Conservation (phyloP, 2,113 vertebrate species). For the Pollimyrus isidori region DNA sequence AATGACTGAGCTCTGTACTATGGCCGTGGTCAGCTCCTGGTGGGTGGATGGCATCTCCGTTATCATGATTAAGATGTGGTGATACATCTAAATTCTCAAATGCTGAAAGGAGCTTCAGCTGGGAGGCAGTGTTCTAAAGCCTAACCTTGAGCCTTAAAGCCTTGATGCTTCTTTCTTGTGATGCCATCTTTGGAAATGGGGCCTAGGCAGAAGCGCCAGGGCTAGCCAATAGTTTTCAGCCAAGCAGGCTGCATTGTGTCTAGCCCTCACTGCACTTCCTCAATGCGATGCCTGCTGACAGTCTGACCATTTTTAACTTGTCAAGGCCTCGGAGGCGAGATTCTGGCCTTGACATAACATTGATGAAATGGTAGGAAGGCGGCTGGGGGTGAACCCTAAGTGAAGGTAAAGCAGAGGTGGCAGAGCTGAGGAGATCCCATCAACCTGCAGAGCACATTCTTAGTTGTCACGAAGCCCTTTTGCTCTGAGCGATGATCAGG, state of each 20-base stretch:
- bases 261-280: neutral
- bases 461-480: neutral
- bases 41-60: constrained; percentile 1
- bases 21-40: neutral
- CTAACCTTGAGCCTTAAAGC: constrained; percentile 6
- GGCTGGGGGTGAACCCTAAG: neutral
- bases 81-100: constrained; percentile 7
- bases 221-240: neutral
- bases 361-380: neutral
- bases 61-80: constrained; percentile 21
- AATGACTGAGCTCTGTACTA: neutral
- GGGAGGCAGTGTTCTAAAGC: neutral
- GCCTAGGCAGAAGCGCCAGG: neutral
- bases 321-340: neutral
- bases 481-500: neutral
- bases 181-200: neutral
- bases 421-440: neutral
- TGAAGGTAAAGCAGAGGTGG: neutral
- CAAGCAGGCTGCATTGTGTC: neutral
- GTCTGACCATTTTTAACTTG: neutral
- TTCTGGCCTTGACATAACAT: neutral
- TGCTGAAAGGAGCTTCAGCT: neutral
- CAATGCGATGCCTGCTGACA: neutral
- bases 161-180: neutral
- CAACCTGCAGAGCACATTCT: neutral